phyloP scores from a whole-genome alignment of 2,797 vertebrate species.

The Protosalanx chinensis region DNA sequence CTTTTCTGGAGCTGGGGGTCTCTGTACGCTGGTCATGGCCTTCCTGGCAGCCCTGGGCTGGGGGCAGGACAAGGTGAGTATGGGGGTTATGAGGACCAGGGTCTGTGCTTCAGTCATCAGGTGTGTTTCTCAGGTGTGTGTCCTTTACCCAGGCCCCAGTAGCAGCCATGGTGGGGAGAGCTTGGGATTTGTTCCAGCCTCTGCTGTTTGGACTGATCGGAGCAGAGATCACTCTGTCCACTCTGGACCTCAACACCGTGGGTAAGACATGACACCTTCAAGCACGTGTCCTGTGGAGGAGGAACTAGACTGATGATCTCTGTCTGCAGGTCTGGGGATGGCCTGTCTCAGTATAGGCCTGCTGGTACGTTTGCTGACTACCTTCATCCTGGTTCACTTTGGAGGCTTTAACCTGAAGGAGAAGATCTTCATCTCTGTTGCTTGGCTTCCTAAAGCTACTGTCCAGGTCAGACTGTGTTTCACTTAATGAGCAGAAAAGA shows the following conservation, averaged over 20 bases:
- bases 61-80: conserved; percentile 78
- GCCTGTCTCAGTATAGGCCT: conserved; percentile 78
- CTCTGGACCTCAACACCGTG: conserved; percentile 81
- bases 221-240: conserved; percentile 82
- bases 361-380: conserved; percentile 75
- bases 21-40: conserved; percentile 84
- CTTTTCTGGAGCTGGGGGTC: conserved; percentile 84
- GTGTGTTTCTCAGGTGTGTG: background rate
- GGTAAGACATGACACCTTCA: conserved; percentile 71
- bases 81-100: background rate
- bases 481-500: too few species aligned
- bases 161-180: conserved; percentile 75
- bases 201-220: conserved; percentile 94
- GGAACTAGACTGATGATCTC: conserved; percentile 24
- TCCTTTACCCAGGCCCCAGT: conserved; percentile 73
- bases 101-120: background rate
- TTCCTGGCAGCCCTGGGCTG: conserved; percentile 86
- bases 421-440: conserved; percentile 88
- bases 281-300: background rate
- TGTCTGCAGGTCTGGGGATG: conserved; percentile 74
- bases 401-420: conserved; percentile 90
- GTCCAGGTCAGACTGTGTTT: conserved; percentile 3
- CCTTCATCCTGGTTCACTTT: conserved; percentile 82
- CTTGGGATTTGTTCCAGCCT: conserved; percentile 89
- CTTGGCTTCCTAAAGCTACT: conserved; percentile 96